phyloP scores from a whole-genome alignment of 2,113 vertebrate species.

The Empidonax traillii region DNA sequence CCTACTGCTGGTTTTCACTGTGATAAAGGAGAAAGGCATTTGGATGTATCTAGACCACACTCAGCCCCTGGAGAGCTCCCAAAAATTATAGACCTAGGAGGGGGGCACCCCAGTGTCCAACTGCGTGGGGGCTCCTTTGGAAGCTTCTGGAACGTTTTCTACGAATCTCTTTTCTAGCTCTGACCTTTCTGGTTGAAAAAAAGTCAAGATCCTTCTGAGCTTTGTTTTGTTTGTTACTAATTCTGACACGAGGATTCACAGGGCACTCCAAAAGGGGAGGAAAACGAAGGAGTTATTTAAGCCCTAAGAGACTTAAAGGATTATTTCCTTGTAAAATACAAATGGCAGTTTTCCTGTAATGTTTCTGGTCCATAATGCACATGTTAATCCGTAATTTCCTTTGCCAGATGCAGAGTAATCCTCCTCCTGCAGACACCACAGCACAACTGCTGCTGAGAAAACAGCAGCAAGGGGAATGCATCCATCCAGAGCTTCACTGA shows the following conservation, averaged over 20 bases:
- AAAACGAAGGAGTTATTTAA: conserved; percentile 23
- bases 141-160: not conserved
- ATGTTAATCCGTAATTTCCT: conserved; percentile 64
- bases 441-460: conserved; percentile 1
- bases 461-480: not conserved
- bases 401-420: conserved; percentile 53
- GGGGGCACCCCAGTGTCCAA: not conserved
- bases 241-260: not conserved
- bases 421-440: conserved; percentile 34
- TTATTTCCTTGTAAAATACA: conserved; percentile 66
- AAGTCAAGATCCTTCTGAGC: not conserved
- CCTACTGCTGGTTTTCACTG: no score
- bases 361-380: conserved; percentile 39
- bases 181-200: not conserved
- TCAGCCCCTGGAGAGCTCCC: not conserved
- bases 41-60: not conserved
- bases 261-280: not conserved
- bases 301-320: conserved; percentile 63
- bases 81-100: not conserved
- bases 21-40: not conserved
- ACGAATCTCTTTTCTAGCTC: not conserved
- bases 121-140: rapidly evolving
- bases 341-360: conserved; percentile 52
- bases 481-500: not conserved
- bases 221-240: not conserved